Evolutionary conservation across 64 coral and sea anemone species (phyloP).

Genomic region (Montipora foliosa): DNA sequence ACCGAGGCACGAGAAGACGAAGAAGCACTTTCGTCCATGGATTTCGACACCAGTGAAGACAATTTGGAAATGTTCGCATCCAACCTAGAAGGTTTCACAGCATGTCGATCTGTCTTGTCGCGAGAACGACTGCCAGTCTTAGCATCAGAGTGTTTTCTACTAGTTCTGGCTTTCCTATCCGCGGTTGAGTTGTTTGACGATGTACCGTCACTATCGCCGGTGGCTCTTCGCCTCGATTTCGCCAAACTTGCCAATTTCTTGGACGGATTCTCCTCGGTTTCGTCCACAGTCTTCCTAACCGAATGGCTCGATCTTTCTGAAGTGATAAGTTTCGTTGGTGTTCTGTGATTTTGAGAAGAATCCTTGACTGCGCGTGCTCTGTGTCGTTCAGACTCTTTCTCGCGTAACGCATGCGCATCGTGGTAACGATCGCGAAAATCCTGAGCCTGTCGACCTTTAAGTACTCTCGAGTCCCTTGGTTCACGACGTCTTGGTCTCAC

Average conservation of each 20-base stretch:
- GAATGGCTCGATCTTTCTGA: not conserved
- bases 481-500: not conserved
- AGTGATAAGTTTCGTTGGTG: not conserved
- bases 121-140: conserved; percentile 21
- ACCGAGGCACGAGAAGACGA: conserved; percentile 13
- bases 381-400: not conserved
- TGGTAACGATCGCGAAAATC: not conserved
- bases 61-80: conserved; percentile 35
- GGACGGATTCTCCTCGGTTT: not conserved
- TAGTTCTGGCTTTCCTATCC: not conserved
- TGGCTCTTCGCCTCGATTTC: conserved; percentile 18
- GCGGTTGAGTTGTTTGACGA: not conserved
- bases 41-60: conserved; percentile 7
- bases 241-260: not conserved
- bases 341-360: not conserved
- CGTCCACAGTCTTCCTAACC: not conserved
- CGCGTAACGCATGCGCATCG: not conserved
- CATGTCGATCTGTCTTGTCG: not conserved
- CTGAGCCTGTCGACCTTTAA: not conserved
- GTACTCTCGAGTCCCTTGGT: not conserved
- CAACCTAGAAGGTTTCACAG: not conserved
- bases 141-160: not conserved
- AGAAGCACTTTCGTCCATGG: conserved; percentile 13
- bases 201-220: not conserved
- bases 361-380: not conserved